A percentile compares a stretch with the other conserved stretches of the same genome.
Conservation (phyloP, 2,113 vertebrate species). For the Oreotrochilus melanogaster region DNA sequence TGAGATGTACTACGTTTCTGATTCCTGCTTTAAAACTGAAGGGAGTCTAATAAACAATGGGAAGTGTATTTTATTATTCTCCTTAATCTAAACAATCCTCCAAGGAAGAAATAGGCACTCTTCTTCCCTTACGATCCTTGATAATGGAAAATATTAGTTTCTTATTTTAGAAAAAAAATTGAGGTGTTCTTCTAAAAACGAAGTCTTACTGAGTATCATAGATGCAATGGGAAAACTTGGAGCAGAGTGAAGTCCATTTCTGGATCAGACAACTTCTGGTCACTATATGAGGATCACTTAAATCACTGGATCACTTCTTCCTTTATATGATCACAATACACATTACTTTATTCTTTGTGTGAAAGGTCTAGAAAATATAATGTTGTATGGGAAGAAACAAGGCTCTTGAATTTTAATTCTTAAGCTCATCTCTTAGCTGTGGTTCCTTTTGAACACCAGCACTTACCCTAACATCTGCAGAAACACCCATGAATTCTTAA, state of each 20-base stretch:
- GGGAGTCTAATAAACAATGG: neutral
- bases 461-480: neutral
- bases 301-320: neutral
- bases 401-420: neutral
- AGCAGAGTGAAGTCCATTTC: neutral
- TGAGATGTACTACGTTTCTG: neutral
- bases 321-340: neutral
- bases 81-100: neutral
- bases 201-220: neutral
- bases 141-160: neutral
- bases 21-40: constrained; percentile 10
- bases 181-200: neutral
- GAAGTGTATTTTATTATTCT: neutral
- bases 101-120: neutral
- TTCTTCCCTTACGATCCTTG: neutral
- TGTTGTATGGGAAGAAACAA: neutral
- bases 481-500: neutral
- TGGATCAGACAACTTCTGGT: neutral
- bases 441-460: neutral
- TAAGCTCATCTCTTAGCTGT: neutral
- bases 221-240: neutral
- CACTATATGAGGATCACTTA: neutral
- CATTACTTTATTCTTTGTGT: neutral
- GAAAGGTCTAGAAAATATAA: neutral
- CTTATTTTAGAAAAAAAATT: neutral